Conservation (phyloP, 2,113 vertebrate genomes). For the Tretioscincus oriximinensis region DNA sequence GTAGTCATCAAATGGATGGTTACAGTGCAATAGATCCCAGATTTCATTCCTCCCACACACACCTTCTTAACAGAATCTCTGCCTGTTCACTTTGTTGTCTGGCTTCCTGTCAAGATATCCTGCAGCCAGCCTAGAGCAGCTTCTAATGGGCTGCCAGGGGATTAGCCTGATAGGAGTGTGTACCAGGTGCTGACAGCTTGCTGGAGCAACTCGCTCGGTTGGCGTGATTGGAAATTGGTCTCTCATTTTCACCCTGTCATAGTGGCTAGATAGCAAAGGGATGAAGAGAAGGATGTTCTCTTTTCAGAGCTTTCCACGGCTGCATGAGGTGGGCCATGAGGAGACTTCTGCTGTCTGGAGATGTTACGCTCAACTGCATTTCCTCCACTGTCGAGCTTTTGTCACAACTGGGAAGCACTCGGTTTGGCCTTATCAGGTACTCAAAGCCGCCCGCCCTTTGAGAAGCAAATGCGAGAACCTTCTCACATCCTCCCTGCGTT, state of each 20-base stretch:
- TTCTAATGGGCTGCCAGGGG: constrained; percentile 50
- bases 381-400: not conserved
- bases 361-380: not conserved
- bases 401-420: not conserved
- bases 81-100: not conserved
- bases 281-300: constrained; percentile 23
- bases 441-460: not conserved
- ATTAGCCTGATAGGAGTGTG: constrained; percentile 34
- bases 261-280: constrained; percentile 10
- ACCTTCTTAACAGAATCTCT: constrained; percentile 16
- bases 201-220: rapidly evolving
- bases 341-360: not conserved
- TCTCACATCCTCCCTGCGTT: not conserved
- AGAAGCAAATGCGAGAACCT: not conserved
- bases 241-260: constrained; percentile 21
- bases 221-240: constrained; percentile 8
- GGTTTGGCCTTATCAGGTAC: not conserved
- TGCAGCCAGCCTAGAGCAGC: constrained; percentile 47
- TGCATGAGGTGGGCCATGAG: not conserved
- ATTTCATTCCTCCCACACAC: constrained; percentile 34
- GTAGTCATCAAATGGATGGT: not conserved
- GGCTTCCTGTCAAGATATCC: constrained; percentile 51
- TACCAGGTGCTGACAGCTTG: constrained; percentile 47
- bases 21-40: not conserved
- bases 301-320: constrained; percentile 11